These are phyloP conservation scores for Danio choprae DNA, from an alignment of 2,797 vertebrate species.

Conservation along the genomic window DNA sequence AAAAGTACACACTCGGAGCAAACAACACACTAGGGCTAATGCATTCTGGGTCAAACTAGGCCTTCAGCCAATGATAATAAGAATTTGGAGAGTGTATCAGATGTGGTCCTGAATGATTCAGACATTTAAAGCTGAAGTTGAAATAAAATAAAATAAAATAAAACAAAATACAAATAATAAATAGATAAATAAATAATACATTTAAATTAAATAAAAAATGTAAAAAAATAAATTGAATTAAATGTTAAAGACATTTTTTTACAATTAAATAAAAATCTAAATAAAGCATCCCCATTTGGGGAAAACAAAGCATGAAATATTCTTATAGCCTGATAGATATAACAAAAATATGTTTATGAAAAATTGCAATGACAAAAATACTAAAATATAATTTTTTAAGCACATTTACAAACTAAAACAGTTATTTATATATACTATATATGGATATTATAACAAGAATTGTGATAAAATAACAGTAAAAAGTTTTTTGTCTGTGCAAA, in stretches of 20 bases:
- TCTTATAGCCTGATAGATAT: not conserved
- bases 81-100: conserved; percentile 52
- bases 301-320: not conserved
- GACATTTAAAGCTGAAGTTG: conserved; percentile 48
- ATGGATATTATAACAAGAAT: not conserved
- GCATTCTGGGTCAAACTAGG: conserved; percentile 57
- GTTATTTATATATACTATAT: no score
- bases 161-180: no score
- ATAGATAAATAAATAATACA: no score
- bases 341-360: not conserved
- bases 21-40: conserved; percentile 51
- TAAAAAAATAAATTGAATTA: no score
- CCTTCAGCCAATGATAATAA: conserved; percentile 61
- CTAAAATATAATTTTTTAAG: not conserved
- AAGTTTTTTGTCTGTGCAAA: no score
- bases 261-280: no score
- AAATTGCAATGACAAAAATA: not conserved
- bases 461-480: not conserved
- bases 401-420: not conserved
- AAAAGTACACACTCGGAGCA: conserved; percentile 46
- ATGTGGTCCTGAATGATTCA: conserved; percentile 50
- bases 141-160: no score
- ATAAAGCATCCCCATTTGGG: no score
- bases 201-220: no score
- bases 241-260: no score